A percentile compares a stretch with the other conserved stretches of the same genome.
These are phyloP conservation scores for Hapalemur alaotrensis DNA, from an alignment of 2,797 vertebrate genomes.

Conservation along the genomic window DNA sequence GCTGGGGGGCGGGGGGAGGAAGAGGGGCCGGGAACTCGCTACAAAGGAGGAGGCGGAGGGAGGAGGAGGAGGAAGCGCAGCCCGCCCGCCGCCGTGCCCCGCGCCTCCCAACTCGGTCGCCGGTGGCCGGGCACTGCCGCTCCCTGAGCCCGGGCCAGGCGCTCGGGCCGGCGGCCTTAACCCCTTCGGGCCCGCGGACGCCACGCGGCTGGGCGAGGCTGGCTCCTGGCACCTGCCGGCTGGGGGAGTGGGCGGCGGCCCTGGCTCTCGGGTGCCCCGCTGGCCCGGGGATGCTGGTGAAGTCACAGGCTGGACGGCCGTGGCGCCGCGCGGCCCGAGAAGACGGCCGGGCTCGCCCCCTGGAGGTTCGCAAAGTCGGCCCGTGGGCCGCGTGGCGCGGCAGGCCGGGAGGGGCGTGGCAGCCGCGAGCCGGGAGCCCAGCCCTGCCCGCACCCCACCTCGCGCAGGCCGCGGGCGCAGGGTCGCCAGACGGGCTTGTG, in stretches of 20 bases:
- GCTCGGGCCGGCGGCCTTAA: slow-evolving; percentile 53
- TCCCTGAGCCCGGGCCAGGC: background rate
- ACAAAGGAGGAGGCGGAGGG: slow-evolving; percentile 59
- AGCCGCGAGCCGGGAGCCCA: background rate
- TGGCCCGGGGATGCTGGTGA: background rate
- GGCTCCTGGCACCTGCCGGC: slow-evolving; percentile 64
- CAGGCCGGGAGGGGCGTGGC: slow-evolving; percentile 34
- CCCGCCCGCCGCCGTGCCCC: slow-evolving; percentile 11
- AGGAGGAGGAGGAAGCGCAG: slow-evolving; percentile 41
- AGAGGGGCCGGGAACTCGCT: slow-evolving; percentile 66
- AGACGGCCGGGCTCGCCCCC: slow-evolving; percentile 12
- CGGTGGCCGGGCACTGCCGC: background rate
- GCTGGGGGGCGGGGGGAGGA: slow-evolving; percentile 74
- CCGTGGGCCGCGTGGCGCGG: background rate
- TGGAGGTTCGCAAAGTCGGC: background rate
- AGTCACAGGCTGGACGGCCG: slow-evolving; percentile 30
- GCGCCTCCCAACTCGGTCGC: background rate
- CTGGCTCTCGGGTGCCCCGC: background rate
- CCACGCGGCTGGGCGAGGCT: background rate
- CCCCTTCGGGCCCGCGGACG: slow-evolving; percentile 44
- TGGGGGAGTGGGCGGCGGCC: background rate
- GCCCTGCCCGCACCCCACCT: background rate
- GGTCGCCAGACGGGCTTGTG: background rate
- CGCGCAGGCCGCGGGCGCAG: rapidly evolving
- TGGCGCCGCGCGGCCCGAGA: background rate